These are phyloP conservation scores for Malacoraja senta DNA, from an alignment of 2,797 vertebrate genomes.

Conservation along the genomic window DNA sequence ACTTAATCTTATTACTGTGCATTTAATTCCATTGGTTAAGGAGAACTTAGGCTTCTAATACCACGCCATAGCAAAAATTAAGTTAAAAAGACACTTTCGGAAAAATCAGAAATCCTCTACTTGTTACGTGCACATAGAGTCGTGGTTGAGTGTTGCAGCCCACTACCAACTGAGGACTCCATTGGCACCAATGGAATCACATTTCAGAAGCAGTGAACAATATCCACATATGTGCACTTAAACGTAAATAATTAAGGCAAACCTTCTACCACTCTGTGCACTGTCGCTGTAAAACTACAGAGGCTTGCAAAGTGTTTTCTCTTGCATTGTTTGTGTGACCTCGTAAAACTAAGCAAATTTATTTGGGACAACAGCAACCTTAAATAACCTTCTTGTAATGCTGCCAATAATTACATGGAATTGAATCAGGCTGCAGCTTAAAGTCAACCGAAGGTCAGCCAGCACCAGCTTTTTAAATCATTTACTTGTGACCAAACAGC, in stretches of 20 bases:
- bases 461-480: slow-evolving; percentile 26
- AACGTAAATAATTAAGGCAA: no score
- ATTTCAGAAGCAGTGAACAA: no score
- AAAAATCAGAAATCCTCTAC: no score
- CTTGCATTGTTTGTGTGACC: background rate
- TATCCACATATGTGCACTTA: no score
- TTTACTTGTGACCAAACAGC: slow-evolving; percentile 32
- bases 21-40: background rate
- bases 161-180: no score
- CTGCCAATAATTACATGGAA: background rate
- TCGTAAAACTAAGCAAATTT: slow-evolving; percentile 28
- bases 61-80: background rate
- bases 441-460: slow-evolving; percentile 28
- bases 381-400: background rate
- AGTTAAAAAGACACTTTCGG: background rate
- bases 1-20: background rate
- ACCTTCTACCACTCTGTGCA: no score
- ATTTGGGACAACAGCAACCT: background rate
- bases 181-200: no score
- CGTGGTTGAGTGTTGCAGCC: no score
- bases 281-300: background rate
- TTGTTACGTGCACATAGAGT: no score
- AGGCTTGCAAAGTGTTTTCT: background rate
- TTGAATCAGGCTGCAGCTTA: slow-evolving; percentile 4
- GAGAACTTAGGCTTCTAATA: background rate